These are phyloP conservation scores for Brienomyrus longianalis DNA, from an alignment of 2,113 vertebrate species.

Conservation along the genomic window DNA sequence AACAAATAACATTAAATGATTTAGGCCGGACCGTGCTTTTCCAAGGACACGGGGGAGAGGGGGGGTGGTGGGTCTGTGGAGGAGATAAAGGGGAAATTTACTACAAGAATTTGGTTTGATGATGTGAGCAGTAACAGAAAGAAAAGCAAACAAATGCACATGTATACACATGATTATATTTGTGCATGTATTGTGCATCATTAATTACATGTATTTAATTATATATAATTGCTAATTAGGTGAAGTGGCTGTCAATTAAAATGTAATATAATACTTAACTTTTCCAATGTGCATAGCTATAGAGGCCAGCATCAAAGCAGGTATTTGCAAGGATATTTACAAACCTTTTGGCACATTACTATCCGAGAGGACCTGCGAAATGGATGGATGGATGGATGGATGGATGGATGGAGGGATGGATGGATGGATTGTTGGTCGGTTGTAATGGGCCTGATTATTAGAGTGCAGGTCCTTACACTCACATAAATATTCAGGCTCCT, in stretches of 20 bases:
- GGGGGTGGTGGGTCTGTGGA: background rate
- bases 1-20: background rate
- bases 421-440: background rate
- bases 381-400: background rate
- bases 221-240: background rate
- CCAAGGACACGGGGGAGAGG: background rate
- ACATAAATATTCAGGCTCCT: background rate
- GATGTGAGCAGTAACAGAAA: background rate
- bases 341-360: background rate
- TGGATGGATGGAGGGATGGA: background rate
- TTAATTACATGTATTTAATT: background rate
- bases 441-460: background rate
- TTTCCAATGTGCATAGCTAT: background rate
- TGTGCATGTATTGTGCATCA: background rate
- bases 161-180: background rate
- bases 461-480: background rate
- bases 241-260: background rate
- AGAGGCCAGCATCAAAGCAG: background rate
- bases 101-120: background rate
- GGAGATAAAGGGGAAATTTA: background rate
- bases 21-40: background rate
- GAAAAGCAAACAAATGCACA: background rate
- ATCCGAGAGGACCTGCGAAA: background rate
- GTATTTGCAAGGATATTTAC: background rate
- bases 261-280: background rate